phyloP scores from a whole-genome alignment of 2,888 invertebrate genomes.

The Pedicia rivosa region DNA sequence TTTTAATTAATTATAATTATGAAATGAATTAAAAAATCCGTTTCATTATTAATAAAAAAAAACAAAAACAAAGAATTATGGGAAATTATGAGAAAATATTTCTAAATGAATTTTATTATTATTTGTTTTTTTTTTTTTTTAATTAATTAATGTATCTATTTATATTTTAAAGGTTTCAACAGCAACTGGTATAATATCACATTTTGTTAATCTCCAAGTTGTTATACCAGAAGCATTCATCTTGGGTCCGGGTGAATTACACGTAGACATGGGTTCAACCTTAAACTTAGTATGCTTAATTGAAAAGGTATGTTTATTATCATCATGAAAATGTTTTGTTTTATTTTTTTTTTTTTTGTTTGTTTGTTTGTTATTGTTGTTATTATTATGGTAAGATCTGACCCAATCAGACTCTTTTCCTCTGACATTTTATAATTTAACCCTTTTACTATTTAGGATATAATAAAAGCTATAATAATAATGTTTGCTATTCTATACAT shows the following conservation, averaged over 20 bases:
- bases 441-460: no score
- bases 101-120: not conserved
- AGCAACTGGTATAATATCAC: conserved; percentile 65
- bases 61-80: not conserved
- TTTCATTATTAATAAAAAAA: not conserved
- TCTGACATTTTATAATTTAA: no score
- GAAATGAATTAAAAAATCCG: no score
- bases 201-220: conserved; percentile 76
- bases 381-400: no score
- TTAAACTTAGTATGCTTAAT: conserved; percentile 83
- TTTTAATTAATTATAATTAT: no score
- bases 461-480: no score
- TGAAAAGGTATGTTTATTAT: conserved; percentile 67
- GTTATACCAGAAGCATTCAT: conserved; percentile 83
- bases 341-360: no score
- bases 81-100: not conserved
- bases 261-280: conserved; percentile 78
- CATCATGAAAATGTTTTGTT: no score
- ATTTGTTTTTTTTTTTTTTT: not conserved
- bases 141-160: conserved; percentile 2
- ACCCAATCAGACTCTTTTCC: no score
- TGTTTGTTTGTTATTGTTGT: no score
- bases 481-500: no score
- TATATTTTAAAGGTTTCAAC: conserved; percentile 57
- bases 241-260: conserved; percentile 72